phyloP scores from a whole-genome alignment of 2,113 vertebrate species.

The Neogobius melanostomus region DNA sequence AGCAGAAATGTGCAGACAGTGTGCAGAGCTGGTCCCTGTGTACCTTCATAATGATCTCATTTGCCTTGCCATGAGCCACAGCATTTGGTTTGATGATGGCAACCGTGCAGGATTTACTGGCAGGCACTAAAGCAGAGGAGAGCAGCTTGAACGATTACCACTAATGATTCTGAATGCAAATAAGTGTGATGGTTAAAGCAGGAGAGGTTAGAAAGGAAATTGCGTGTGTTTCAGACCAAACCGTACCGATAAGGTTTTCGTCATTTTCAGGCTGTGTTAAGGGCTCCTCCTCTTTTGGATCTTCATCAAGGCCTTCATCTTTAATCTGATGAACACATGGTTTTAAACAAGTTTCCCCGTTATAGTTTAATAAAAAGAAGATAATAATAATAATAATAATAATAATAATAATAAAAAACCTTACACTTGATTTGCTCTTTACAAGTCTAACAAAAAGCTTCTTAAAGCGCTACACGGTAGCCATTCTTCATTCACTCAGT shows the following conservation, averaged over 20 bases:
- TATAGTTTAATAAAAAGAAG: too few relatives aligned
- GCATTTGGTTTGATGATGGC: conserved; percentile 88
- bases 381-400: too few relatives aligned
- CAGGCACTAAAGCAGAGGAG: conserved; percentile 67
- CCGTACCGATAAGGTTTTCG: conserved; percentile 72
- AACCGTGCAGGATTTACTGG: conserved; percentile 79
- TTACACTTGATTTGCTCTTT: too few relatives aligned
- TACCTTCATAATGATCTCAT: conserved; percentile 90
- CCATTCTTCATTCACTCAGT: too few relatives aligned
- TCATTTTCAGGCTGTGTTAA: conserved; percentile 47
- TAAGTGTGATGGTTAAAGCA: conserved; percentile 3
- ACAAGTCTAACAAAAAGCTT: too few relatives aligned
- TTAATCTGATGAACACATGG: conserved; percentile 58
- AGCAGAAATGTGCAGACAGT: conserved; percentile 36
- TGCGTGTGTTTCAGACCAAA: conserved; percentile 1
- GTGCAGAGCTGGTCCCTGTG: conserved; percentile 24
- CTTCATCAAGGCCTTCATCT: conserved; percentile 58
- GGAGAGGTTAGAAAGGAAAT: neutral
- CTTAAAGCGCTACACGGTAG: too few relatives aligned
- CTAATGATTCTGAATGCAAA: conserved; percentile 9
- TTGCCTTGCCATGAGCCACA: conserved; percentile 82
- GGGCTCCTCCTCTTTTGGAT: conserved; percentile 60
- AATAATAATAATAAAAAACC: too few relatives aligned
- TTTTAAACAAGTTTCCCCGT: conserved; percentile 1
- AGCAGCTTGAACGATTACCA: conserved; percentile 18